Evolutionary conservation across 2,113 vertebrate genomes (phyloP), one percentile per base, ranked within the genome.

Genomic region (Pelodiscus sinensis): DNA sequence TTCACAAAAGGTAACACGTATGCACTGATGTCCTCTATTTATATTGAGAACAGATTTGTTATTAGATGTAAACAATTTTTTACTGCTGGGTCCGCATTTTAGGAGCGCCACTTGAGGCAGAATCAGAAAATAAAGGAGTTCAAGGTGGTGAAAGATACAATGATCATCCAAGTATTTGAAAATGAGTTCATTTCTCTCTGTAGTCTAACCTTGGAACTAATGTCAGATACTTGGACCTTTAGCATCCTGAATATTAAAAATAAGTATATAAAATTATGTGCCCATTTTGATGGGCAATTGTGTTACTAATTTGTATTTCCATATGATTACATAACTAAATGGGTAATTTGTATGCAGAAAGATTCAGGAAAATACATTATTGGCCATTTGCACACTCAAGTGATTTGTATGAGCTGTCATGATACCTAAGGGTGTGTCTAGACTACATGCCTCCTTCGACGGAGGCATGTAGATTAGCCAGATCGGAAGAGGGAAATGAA

Each of bases 1-100:
- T 84, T 94, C 22, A 71, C 68, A 27, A 83, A 86, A 89, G 84
- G 57, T 62, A 5, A 3, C 82, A 25, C 9, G 81, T 84, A 80
- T 90, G 2, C 84, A 85, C 89, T 94, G 54, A 89, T 79, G 8
- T 7, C 9, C 94, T 90, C 77, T 86, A 44, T 82, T 94, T 86
- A 79, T 86, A 79, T 50, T 50, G 80, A 62, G 3, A 87, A 4
- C 60, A 54, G 82, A 79, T 44, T 38, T 27, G 38, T 44, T 38
- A 12, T 50, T 44, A 25, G 22, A 14, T 50, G 13, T 27, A 25
- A 50, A 50, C 50, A 44, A 50, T 8, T 14, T 25, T 50, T 10
- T 13, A 25, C 13, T 10, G 24, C 21, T 3, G 5, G 38, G 3
- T 15, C 11, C 24, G 3, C 12, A 50, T 35, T 71, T 71, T 71